Evolutionary conservation across 2,113 vertebrate species (phyloP), one percentile per base, ranked within the genome.

Genomic region (Pseudorhombus dupliciocellatus): DNA sequence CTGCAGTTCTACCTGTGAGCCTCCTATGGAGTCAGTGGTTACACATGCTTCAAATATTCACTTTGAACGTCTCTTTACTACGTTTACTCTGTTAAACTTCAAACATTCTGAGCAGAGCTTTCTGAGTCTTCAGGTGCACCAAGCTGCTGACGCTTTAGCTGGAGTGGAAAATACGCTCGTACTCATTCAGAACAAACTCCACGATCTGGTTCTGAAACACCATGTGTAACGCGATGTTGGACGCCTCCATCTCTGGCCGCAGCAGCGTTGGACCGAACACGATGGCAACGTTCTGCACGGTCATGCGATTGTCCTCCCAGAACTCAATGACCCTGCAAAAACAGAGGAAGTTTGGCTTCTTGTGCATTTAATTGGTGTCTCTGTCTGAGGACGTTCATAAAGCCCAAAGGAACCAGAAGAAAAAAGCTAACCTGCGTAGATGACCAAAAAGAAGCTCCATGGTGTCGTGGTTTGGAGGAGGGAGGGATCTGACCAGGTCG

Each of bases 161-260:
- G 0, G 86, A 93, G 0, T 76, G 84, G 90, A 98, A 99, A 83
- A 98, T 92, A 9, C 89, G 79, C 0, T 93, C 34, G 11, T 94
- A 97, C 63, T 97, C 93, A n/a, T 93, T 96, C 57, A 99, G 93
- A 85, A 97, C 91, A 54, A 96, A 94, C 81, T 98, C 97, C 53
- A 98, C 96, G 54, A 98, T 96, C 92, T 99, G 97, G 92, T 97
- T 99, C 93, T 99, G 97, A 88, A 95, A 98, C 76, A 97, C 95
- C 96, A 96, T 98, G 92, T 96, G 92, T 93, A 97, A 93, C 26
- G 97, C 88, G 85, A 98, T 95, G 93, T 92, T 98, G 15, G 80
- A 28, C 0, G 94, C 94, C 87, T 98, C 96, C 0, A 50, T 86
- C 61, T 95, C 95, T 0, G 97, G 95, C 22, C 94, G 93, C 63